phyloP scores from a whole-genome alignment of 2,113 vertebrate species.

The Irena cyanogastra region DNA sequence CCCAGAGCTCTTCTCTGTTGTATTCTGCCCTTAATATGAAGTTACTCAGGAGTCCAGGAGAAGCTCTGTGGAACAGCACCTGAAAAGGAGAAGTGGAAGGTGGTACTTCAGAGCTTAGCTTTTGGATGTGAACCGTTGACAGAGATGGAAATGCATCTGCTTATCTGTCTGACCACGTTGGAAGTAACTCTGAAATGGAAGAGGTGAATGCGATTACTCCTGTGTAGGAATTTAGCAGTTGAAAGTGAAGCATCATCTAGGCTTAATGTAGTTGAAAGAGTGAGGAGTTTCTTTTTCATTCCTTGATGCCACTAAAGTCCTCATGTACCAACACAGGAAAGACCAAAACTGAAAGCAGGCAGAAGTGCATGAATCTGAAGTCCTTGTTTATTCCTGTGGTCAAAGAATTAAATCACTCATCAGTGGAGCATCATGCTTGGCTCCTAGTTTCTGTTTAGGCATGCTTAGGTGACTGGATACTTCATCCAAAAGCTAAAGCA shows the following conservation, averaged over 20 bases:
- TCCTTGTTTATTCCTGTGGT: not conserved
- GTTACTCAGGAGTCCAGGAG: not conserved
- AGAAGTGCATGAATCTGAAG: not conserved
- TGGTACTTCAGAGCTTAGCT: not conserved
- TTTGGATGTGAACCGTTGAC: not conserved
- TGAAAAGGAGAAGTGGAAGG: not conserved
- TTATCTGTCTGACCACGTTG: not conserved
- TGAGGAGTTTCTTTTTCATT: not conserved
- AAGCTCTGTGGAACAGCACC: not conserved
- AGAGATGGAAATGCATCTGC: not conserved
- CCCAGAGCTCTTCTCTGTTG: not conserved
- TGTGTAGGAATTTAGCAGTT: not conserved
- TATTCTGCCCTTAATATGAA: not conserved
- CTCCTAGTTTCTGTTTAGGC: not conserved
- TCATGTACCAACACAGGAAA: not conserved
- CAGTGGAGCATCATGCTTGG: not conserved
- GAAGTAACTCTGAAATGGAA: not conserved
- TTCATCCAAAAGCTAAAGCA: not conserved
- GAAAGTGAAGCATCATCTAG: not conserved
- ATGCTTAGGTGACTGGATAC: not conserved
- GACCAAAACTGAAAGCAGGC: not conserved
- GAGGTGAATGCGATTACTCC: not conserved
- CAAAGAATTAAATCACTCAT: not conserved
- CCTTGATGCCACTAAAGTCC: not conserved
- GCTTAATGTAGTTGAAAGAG: not conserved